Evolutionary conservation across 2,113 vertebrate species (phyloP).

Genomic region (Carollia perspicillata): DNA sequence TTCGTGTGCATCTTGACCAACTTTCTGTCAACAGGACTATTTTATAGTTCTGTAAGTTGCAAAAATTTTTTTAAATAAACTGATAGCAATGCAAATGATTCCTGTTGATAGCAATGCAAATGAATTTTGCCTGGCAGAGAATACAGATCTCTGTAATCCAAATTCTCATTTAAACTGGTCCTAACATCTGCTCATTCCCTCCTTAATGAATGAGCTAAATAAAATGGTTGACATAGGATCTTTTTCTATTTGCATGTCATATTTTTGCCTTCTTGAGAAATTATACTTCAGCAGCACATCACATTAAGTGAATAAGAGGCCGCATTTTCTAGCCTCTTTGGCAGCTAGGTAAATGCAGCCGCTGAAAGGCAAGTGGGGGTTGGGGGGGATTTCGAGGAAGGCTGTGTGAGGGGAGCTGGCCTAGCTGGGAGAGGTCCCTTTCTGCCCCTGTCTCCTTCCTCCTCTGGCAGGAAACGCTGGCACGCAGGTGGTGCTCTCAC

Average conservation of each 20-base stretch:
- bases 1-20: neutral
- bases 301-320: neutral
- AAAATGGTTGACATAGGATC: neutral
- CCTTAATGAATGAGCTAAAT: conserved; percentile 18
- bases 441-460: neutral
- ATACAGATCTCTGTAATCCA: neutral
- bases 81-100: neutral
- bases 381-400: neutral
- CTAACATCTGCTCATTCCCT: neutral
- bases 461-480: neutral
- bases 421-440: neutral
- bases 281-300: neutral
- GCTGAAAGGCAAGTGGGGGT: neutral
- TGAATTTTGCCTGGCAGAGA: neutral
- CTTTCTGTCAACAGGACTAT: neutral
- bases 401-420: neutral
- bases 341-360: neutral
- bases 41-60: neutral
- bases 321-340: neutral
- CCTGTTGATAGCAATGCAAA: neutral
- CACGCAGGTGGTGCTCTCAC: neutral
- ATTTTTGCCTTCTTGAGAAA: conserved; percentile 2
- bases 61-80: neutral
- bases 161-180: conserved; percentile 15
- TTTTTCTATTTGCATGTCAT: neutral